Evolutionary conservation across 1,140 invertebrate genomes (phyloP).

Genomic region (Dendrolimus kikuchii): DNA sequence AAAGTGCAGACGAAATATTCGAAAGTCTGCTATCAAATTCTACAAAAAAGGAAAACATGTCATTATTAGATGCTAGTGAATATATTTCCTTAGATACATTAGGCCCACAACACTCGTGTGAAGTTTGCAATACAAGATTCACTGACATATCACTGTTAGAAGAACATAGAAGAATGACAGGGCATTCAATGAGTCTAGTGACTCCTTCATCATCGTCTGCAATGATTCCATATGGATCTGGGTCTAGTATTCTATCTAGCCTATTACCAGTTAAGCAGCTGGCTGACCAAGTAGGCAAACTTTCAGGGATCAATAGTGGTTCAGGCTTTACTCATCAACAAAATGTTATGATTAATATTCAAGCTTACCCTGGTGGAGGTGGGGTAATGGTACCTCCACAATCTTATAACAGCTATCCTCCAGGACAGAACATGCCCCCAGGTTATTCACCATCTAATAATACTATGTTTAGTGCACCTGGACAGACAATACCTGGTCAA

Average conservation of each 20-base stretch:
- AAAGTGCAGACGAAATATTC: slow-evolving; percentile 62
- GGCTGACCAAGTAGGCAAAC: slow-evolving; percentile 65
- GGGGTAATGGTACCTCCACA: slow-evolving; percentile 43
- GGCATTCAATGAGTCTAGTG: slow-evolving; percentile 54
- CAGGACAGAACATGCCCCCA: slow-evolving; percentile 32
- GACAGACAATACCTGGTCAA: slow-evolving; percentile 30
- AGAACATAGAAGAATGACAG: slow-evolving; percentile 54
- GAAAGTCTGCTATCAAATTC: slow-evolving; percentile 49
- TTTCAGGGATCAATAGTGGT: slow-evolving; percentile 39
- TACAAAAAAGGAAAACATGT: slow-evolving; percentile 50
- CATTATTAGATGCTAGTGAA: slow-evolving; percentile 56
- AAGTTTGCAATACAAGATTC: slow-evolving; percentile 63
- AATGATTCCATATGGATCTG: slow-evolving; percentile 45
- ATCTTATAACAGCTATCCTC: slow-evolving; percentile 34
- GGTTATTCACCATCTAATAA: slow-evolving; percentile 29
- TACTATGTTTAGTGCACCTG: slow-evolving; percentile 34
- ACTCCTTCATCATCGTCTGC: slow-evolving; percentile 31
- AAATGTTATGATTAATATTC: slow-evolving; percentile 70
- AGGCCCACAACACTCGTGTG: slow-evolving; percentile 65
- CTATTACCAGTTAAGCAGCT: slow-evolving; percentile 64
- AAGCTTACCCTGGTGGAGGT: slow-evolving; percentile 60
- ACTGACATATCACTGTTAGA: slow-evolving; percentile 58
- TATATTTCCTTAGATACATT: slow-evolving; percentile 65
- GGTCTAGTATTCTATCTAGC: slow-evolving; percentile 47
- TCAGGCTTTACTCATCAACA: slow-evolving; percentile 65